Evolutionary conservation across 2,888 invertebrate species (phyloP).

Genomic region (Plemyria rubiginata): DNA sequence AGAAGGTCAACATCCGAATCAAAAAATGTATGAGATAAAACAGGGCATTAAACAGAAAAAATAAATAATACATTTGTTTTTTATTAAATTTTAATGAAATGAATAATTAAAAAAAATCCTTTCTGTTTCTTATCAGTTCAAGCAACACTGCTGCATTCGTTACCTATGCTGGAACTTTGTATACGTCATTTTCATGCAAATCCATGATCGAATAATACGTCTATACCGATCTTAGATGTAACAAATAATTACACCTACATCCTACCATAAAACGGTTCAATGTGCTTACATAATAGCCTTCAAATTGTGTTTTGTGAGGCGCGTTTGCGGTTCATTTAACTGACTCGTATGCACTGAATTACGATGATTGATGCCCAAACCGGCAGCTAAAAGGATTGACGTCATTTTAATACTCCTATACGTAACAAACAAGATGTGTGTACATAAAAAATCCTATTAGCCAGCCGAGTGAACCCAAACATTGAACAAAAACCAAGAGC

Average conservation of each 20-base stretch:
- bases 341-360: slow-evolving; percentile 49
- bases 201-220: background rate
- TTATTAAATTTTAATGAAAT: no score
- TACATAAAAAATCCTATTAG: slow-evolving; percentile 77
- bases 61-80: no score
- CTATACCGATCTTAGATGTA: background rate
- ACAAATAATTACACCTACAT: slow-evolving; percentile 23
- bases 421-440: slow-evolving; percentile 52
- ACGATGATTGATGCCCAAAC: slow-evolving; percentile 61
- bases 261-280: slow-evolving; percentile 25
- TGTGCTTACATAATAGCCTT: slow-evolving; percentile 23
- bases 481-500: slow-evolving; percentile 69
- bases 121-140: no score
- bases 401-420: slow-evolving; percentile 68
- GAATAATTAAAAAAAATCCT: no score
- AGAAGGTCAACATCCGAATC: background rate
- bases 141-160: no score
- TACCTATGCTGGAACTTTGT: no score
- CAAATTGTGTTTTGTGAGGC: slow-evolving; percentile 25
- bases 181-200: slow-evolving; percentile 1
- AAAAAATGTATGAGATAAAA: background rate
- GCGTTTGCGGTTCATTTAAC: slow-evolving; percentile 47
- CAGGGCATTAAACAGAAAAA: background rate
- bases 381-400: slow-evolving; percentile 64
- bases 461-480: slow-evolving; percentile 65